Conservation (phyloP, 2,888 invertebrate species). For the Girardia tigrina region DNA sequence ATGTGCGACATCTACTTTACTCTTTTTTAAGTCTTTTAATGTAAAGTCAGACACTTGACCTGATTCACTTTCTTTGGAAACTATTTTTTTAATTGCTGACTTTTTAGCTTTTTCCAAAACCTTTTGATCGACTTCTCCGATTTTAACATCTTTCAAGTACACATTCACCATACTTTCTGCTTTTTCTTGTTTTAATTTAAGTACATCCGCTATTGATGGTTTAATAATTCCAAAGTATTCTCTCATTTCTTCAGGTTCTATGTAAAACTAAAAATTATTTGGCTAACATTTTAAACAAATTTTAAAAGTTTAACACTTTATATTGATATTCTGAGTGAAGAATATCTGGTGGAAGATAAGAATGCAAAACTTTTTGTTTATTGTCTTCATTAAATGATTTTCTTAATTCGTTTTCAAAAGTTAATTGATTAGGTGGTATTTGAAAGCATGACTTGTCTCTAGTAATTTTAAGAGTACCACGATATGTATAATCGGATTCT, state of each 20-base stretch:
- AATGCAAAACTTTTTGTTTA: background rate
- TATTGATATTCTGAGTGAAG: background rate
- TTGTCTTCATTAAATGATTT: background rate
- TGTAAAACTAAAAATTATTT: background rate
- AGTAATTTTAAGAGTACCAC: background rate
- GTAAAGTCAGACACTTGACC: too few species aligned
- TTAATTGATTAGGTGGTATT: background rate
- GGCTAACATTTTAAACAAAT: too few species aligned
- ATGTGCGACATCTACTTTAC: too few species aligned
- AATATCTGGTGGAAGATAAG: background rate
- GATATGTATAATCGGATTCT: background rate
- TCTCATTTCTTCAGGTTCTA: conserved; percentile 3
- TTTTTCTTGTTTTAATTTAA: background rate
- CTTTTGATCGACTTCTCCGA: background rate
- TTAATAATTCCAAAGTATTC: background rate
- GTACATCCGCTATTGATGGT: background rate
- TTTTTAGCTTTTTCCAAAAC: background rate
- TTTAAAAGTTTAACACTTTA: background rate
- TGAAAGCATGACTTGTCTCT: background rate
- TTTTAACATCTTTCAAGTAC: conserved; percentile 6
- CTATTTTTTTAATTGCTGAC: background rate
- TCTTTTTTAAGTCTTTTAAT: too few species aligned
- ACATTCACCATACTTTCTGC: conserved; percentile 5
- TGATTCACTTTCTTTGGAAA: background rate
- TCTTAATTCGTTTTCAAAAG: background rate